A percentile compares a stretch with the other conserved stretches of the same genome.
phyloP scores from a whole-genome alignment of 2,113 vertebrate species.

The Proteles cristata region DNA sequence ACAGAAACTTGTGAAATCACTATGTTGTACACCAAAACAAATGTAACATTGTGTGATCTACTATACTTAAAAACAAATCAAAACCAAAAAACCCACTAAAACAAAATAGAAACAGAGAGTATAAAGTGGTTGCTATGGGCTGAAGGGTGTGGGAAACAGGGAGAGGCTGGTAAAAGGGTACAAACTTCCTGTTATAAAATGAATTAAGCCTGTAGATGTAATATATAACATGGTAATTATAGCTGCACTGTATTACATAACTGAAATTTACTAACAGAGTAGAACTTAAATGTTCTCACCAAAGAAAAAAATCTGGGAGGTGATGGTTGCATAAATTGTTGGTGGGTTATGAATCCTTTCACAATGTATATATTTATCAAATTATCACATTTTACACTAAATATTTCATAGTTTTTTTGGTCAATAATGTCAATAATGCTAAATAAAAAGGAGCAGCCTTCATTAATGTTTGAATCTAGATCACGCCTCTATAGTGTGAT shows the following conservation, averaged over 20 bases:
- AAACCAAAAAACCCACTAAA: not conserved
- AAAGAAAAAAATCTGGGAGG: too few relatives aligned
- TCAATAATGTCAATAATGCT: not conserved
- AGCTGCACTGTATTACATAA: not conserved
- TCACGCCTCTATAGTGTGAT: not conserved
- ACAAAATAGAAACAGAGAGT: not conserved
- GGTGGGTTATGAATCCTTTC: not conserved
- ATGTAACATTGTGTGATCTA: too few relatives aligned
- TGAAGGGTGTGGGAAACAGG: not conserved
- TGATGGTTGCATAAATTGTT: not conserved
- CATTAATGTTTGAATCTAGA: not conserved
- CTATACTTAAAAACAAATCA: not conserved
- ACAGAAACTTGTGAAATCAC: too few relatives aligned
- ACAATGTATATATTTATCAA: not conserved
- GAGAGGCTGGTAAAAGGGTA: not conserved
- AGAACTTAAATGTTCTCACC: not conserved
- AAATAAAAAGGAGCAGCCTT: not conserved
- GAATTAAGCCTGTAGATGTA: not conserved
- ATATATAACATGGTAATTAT: not conserved
- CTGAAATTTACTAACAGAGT: not conserved
- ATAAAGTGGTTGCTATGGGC: not conserved
- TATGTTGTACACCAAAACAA: too few relatives aligned
- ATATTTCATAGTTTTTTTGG: not conserved
- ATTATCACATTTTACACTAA: not conserved
- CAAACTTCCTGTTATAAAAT: not conserved